Evolutionary conservation across 2,888 invertebrate species (phyloP), one percentile per base, ranked within the genome.

Genomic region (Drosophila diplacantha): DNA sequence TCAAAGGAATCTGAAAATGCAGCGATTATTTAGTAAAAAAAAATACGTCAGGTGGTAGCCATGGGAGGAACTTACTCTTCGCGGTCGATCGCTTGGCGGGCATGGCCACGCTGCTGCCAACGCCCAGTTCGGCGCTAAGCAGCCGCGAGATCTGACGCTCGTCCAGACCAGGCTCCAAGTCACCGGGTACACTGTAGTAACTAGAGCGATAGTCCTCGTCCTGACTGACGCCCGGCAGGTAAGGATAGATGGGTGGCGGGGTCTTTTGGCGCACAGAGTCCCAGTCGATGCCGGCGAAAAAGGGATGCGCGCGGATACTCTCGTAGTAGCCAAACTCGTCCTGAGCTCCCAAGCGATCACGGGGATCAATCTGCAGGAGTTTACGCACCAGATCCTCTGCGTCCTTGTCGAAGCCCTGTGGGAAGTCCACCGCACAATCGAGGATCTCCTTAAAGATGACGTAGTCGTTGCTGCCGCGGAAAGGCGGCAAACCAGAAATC

Each of bases 381-480:
- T 94, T 93, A 85, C 93, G 91, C 54, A 99, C 95, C 80, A 99
- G 91, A 89, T 97, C 95, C 88, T 93, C 93, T n/a, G 96, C 96
- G 63, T 92, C 90, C 68, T 92, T 91, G 73, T 94, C 93, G 87
- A 99, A 98, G 34, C 95, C 96, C 85, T 96, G 95, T 0, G 98
- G 97, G 84, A 97, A 96, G 84, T 94, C 94, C 87, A 97, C 97
- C 55, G 96, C 94, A 85, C 96, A 90, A 87, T 94, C 94, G 54
- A 95, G 90, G 79, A 99, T 98, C 89, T 97, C 97, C 89, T 97
- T 96, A 89, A 99, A 98, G 74, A 98, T 96, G 73, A 96, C 92
- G 89, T 97, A 99, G 87, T 99, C 99, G 88, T 94, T 96, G 71
- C 94, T 92, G 59, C 95, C 96, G 68, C 95, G 92, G 90, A 99